A percentile compares a stretch with the other conserved stretches of the same genome.
Evolutionary conservation across 1,140 invertebrate species (phyloP).

Genomic region (Phymorhynchus buccinoides): DNA sequence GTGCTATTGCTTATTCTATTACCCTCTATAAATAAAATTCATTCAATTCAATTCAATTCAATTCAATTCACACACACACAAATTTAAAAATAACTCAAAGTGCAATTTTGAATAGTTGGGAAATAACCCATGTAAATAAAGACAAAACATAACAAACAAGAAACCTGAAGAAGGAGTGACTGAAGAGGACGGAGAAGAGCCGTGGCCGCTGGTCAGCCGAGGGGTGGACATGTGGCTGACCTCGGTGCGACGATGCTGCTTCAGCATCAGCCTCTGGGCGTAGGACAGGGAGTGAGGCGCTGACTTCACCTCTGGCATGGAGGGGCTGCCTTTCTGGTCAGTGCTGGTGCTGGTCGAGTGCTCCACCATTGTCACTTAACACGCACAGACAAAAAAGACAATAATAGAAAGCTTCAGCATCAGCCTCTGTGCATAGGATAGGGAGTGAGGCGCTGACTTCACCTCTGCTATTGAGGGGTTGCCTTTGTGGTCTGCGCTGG

Average conservation of each 20-base stretch:
- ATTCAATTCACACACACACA: too few relatives aligned
- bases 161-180: neutral
- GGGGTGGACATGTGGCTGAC: conserved; percentile 56
- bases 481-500: conserved; percentile 45
- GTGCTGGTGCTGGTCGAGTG: conserved; percentile 56
- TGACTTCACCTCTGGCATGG: conserved; percentile 62
- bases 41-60: too few relatives aligned
- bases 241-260: conserved; percentile 68
- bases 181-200: neutral
- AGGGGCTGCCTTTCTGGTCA: conserved; percentile 39
- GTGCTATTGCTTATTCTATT: too few relatives aligned
- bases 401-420: conserved; percentile 57
- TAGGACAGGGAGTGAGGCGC: conserved; percentile 61
- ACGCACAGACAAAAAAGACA: neutral
- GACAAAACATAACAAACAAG: too few relatives aligned
- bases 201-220: neutral
- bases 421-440: conserved; percentile 69
- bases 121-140: too few relatives aligned
- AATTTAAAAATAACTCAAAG: too few relatives aligned
- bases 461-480: conserved; percentile 56
- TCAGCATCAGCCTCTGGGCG: conserved; percentile 69
- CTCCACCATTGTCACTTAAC: conserved; percentile 55
- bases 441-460: conserved; percentile 55
- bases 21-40: too few relatives aligned
- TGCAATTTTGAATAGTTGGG: too few relatives aligned